These are phyloP conservation scores for Semotilus atromaculatus DNA, from an alignment of 2,797 vertebrate species.

Conservation along the genomic window DNA sequence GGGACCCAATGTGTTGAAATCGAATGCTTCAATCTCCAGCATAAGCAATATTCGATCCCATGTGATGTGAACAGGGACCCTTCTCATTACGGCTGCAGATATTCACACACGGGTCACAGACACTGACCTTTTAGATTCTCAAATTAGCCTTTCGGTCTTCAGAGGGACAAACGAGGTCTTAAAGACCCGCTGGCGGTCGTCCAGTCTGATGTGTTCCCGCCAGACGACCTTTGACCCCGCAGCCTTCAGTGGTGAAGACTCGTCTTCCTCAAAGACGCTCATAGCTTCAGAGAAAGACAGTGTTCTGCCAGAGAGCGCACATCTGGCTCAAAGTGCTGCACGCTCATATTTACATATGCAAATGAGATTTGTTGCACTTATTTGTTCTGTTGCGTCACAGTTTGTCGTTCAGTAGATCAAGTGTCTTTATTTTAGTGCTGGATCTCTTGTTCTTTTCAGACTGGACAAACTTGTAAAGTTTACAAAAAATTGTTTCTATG, in stretches of 20 bases:
- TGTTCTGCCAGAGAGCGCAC: background rate
- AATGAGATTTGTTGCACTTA: background rate
- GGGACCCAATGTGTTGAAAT: background rate
- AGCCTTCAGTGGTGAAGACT: background rate
- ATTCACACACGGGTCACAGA: background rate
- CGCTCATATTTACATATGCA: slow-evolving; percentile 8
- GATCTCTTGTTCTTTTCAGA: background rate
- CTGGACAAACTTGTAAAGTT: background rate
- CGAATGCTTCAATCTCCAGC: background rate
- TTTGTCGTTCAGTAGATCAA: background rate
- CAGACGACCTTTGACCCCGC: background rate
- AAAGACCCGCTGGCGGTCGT: background rate
- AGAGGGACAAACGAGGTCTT: too few relatives aligned
- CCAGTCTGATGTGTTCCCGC: background rate
- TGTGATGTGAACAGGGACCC: background rate
- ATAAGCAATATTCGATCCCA: background rate
- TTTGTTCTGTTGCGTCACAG: background rate
- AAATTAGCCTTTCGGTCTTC: slow-evolving; percentile 37
- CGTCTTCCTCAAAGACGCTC: background rate
- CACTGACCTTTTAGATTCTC: background rate
- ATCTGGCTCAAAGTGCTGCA: background rate
- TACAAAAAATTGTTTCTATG: background rate
- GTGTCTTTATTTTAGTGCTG: background rate
- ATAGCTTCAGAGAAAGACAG: background rate
- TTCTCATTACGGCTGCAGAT: slow-evolving; percentile 15